These are phyloP conservation scores for Cenopis cana DNA, from an alignment of 2,888 invertebrate species.

Conservation along the genomic window DNA sequence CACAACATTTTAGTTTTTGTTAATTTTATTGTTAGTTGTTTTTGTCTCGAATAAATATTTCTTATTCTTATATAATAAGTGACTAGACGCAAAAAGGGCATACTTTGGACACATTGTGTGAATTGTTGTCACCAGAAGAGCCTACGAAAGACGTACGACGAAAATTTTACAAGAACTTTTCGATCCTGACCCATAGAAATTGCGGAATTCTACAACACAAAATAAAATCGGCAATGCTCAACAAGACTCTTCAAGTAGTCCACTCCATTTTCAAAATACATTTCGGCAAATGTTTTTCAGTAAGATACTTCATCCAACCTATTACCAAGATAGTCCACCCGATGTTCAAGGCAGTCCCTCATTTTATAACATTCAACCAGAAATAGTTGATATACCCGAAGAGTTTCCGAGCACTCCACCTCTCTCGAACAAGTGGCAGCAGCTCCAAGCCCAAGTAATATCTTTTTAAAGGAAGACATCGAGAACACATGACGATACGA, in stretches of 20 bases:
- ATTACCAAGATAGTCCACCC: background rate
- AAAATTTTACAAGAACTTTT: too few species aligned
- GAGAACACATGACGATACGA: too few species aligned
- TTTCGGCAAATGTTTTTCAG: background rate
- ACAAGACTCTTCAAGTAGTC: background rate
- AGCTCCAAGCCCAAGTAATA: conserved; percentile 44
- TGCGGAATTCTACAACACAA: background rate
- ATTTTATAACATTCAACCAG: background rate
- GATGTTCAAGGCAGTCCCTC: background rate
- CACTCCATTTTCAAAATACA: background rate
- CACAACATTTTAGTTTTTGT: too few species aligned
- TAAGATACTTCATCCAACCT: background rate
- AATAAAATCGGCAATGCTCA: background rate
- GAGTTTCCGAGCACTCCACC: background rate
- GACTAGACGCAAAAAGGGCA: too few species aligned
- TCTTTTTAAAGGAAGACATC: too few species aligned
- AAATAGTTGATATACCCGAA: background rate
- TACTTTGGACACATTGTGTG: too few species aligned
- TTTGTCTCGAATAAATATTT: too few species aligned
- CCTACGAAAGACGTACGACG: too few species aligned
- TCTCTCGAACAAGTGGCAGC: background rate
- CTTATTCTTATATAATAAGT: too few species aligned
- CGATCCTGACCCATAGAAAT: too few species aligned
- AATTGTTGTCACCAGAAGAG: too few species aligned
- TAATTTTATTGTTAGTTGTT: too few species aligned